These are phyloP conservation scores for Sinella curviseta DNA, from an alignment of 1,140 invertebrate species.

Conservation along the genomic window DNA sequence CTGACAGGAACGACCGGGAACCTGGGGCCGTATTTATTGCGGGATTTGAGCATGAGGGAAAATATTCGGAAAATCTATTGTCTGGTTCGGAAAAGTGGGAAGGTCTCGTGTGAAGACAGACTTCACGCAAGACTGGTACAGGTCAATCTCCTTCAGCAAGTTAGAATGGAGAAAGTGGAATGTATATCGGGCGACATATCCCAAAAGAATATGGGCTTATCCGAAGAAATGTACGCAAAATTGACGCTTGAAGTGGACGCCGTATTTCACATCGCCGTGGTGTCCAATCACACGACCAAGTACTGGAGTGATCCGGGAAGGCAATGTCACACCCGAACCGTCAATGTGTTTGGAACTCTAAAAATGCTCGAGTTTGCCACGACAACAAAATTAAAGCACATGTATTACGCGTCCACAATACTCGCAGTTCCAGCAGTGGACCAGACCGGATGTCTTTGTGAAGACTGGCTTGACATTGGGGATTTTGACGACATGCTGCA, in stretches of 20 bases:
- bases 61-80: neutral
- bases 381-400: neutral
- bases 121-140: neutral
- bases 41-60: neutral
- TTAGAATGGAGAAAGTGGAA: neutral
- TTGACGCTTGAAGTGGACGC: neutral
- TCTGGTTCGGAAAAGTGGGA: neutral
- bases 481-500: neutral
- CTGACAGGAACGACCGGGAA: neutral
- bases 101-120: no score
- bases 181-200: neutral
- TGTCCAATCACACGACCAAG: neutral
- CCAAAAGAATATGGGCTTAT: neutral
- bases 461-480: neutral
- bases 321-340: neutral
- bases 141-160: neutral
- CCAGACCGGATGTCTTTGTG: neutral
- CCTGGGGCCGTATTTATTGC: neutral
- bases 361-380: neutral
- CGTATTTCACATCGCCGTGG: neutral
- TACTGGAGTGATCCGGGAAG: neutral
- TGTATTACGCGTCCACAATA: neutral
- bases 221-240: neutral
- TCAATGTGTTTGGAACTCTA: neutral
- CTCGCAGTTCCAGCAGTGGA: neutral